Conservation (phyloP, 2,113 vertebrate genomes). For the Ctenomys sociabilis region DNA sequence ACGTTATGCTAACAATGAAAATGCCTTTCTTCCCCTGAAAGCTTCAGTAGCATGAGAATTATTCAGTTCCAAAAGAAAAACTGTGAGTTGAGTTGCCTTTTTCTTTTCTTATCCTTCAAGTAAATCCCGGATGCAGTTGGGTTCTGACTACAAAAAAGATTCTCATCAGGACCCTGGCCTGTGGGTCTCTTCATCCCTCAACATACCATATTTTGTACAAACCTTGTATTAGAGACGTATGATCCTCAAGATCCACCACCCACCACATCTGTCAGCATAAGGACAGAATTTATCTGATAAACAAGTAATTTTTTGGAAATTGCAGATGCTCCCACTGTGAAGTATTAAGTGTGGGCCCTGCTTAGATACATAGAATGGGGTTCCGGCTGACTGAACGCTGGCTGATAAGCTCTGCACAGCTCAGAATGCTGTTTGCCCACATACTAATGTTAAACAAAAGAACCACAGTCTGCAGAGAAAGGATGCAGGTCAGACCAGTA, state of each 20-base stretch:
- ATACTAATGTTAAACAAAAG: conserved; percentile 93
- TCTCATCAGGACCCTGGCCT: conserved; percentile 47
- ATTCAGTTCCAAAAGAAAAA: conserved; percentile 39
- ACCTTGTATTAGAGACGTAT: conserved; percentile 81
- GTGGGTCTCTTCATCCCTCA: neutral
- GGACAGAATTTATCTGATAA: conserved; percentile 91
- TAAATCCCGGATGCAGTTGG: neutral
- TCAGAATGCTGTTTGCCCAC: conserved; percentile 91
- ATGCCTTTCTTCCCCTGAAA: conserved; percentile 46
- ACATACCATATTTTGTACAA: conserved; percentile 81
- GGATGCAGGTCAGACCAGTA: conserved; percentile 89
- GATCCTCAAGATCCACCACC: conserved; percentile 85
- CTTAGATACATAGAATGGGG: conserved; percentile 89
- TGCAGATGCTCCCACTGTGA: conserved; percentile 89
- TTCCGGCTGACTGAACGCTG: conserved; percentile 88
- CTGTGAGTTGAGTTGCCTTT: conserved; percentile 30
- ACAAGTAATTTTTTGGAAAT: conserved; percentile 90
- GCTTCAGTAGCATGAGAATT: conserved; percentile 45
- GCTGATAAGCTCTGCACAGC: conserved; percentile 90
- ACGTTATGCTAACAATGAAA: conserved; percentile 45
- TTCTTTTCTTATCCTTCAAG: neutral
- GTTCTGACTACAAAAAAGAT: conserved; percentile 38
- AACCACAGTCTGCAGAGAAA: conserved; percentile 89
- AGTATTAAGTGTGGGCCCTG: conserved; percentile 88
- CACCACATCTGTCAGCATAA: conserved; percentile 88